Evolutionary conservation across 2,888 invertebrate genomes (phyloP).

Genomic region (Mimas tiliae): DNA sequence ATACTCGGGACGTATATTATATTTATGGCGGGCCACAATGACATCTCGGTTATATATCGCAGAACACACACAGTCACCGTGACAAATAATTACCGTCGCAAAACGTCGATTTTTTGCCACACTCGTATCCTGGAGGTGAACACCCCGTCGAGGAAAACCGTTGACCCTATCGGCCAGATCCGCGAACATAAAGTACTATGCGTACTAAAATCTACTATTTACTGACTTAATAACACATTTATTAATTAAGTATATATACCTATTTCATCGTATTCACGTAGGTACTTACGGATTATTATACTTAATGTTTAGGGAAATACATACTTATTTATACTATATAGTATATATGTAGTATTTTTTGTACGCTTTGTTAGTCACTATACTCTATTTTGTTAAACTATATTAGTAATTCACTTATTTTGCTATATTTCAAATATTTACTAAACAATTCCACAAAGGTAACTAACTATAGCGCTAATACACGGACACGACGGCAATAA

Average conservation of each 20-base stretch:
- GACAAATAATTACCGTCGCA: conserved; percentile 34
- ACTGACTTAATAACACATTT: neutral
- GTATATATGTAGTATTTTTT: too few species aligned
- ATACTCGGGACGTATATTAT: too few species aligned
- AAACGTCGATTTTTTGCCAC: conserved; percentile 40
- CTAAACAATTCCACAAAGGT: neutral
- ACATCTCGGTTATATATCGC: conserved; percentile 4
- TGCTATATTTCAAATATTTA: neutral
- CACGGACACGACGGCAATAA: too few species aligned
- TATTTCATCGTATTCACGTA: neutral
- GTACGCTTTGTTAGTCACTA: neutral
- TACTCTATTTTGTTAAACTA: neutral
- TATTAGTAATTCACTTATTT: neutral
- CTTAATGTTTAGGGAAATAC: neutral
- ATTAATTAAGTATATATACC: neutral
- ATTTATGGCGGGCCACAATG: neutral
- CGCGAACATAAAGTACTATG: conserved; percentile 49
- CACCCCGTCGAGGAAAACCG: conserved; percentile 80
- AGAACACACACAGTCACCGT: conserved; percentile 31
- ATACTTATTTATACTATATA: too few species aligned
- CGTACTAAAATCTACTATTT: conserved; percentile 34
- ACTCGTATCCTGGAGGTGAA: conserved; percentile 70
- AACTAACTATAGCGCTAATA: neutral
- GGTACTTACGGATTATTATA: neutral
- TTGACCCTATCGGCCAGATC: conserved; percentile 75